Evolutionary conservation across 1,140 invertebrate genomes (phyloP).

Genomic region (Halotydeus destructor): DNA sequence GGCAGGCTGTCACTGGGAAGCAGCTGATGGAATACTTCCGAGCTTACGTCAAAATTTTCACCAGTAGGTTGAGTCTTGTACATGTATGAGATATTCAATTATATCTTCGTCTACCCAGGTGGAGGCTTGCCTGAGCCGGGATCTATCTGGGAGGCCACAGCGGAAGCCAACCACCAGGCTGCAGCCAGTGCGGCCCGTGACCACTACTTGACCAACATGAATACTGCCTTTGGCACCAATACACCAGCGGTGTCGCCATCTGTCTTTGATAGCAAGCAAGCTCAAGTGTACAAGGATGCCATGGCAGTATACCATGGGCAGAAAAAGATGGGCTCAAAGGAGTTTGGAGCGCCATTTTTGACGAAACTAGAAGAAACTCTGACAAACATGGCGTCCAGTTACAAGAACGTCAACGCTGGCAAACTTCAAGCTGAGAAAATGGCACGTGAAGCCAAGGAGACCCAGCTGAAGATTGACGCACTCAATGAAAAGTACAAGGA

Average conservation of each 20-base stretch:
- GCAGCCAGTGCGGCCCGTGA: constrained; percentile 86
- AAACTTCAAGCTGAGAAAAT: no score
- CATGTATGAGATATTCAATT: not conserved
- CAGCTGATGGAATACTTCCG: constrained; percentile 94
- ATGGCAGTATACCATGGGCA: constrained; percentile 53
- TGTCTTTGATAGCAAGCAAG: no score
- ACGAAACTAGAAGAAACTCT: no score
- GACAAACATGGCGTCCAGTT: no score
- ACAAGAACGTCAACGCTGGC: no score
- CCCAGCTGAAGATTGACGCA: no score
- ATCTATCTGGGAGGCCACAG: constrained; percentile 91
- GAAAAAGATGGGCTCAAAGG: constrained; percentile 85
- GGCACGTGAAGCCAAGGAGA: no score
- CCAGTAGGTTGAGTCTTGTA: not conserved
- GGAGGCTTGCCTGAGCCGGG: constrained; percentile 95
- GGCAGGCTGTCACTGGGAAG: constrained; percentile 70
- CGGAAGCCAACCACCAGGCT: constrained; percentile 86
- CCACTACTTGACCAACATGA: constrained; percentile 74
- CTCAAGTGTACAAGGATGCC: constrained; percentile 30
- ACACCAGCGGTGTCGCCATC: no score
- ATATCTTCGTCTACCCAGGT: constrained; percentile 33
- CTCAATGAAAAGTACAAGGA: no score
- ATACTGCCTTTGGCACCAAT: no score
- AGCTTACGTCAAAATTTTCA: constrained; percentile 21
- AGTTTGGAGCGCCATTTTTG: constrained; percentile 62